A percentile compares a stretch with the other conserved stretches of the same genome.
These are phyloP conservation scores for Ooceraea biroi DNA, from an alignment of 1,140 invertebrate species.

Conservation along the genomic window DNA sequence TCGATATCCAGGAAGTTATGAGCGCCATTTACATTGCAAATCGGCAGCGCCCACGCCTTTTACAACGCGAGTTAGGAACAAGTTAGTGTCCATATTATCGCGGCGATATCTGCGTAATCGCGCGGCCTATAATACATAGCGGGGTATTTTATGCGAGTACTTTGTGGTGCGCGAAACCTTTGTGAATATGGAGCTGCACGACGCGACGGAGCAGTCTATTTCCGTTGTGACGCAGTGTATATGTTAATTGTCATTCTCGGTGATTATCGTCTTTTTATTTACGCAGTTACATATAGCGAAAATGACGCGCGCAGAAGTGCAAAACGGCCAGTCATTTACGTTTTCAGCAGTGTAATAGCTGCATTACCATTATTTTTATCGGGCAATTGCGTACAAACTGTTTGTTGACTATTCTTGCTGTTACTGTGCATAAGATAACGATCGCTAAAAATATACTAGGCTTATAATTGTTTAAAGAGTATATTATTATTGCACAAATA, in stretches of 20 bases:
- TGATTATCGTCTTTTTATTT: conserved; percentile 48
- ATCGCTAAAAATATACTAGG: neutral
- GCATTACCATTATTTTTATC: conserved; percentile 8
- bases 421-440: neutral
- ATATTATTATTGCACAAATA: no score
- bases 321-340: conserved; percentile 25
- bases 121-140: conserved; percentile 45
- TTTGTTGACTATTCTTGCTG: neutral
- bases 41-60: conserved; percentile 37
- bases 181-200: conserved; percentile 41
- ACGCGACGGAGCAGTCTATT: neutral
- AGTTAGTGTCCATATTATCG: conserved; percentile 35
- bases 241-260: conserved; percentile 41
- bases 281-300: neutral
- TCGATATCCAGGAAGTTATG: conserved; percentile 49
- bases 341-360: conserved; percentile 33
- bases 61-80: conserved; percentile 22
- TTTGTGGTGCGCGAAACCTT: conserved; percentile 32
- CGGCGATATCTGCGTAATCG: conserved; percentile 43
- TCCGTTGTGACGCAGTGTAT: neutral
- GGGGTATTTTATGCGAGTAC: conserved; percentile 38
- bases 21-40: conserved; percentile 54
- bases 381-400: neutral
- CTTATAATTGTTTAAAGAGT: no score
- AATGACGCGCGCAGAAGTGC: conserved; percentile 6